A percentile compares a stretch with the other conserved stretches of the same genome.
These are phyloP conservation scores for Cyclophora albipunctata DNA, from an alignment of 2,888 invertebrate genomes.

Conservation along the genomic window DNA sequence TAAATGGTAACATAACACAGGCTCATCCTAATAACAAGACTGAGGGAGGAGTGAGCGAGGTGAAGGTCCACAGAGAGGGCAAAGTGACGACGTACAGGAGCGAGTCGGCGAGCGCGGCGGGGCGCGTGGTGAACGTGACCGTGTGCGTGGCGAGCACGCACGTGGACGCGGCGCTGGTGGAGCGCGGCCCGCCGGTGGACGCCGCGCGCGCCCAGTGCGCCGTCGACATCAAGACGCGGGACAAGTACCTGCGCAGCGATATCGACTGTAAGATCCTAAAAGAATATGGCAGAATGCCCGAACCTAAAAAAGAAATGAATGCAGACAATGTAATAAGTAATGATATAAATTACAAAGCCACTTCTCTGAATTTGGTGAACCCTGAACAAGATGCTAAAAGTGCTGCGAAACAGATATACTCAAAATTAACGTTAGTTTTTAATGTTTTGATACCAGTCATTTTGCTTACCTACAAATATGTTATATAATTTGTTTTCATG, in stretches of 20 bases:
- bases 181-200: constrained; percentile 42
- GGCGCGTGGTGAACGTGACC: constrained; percentile 25
- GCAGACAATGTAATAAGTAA: too few species aligned
- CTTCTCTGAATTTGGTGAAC: constrained; percentile 5
- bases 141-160: constrained; percentile 33
- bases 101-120: too few species aligned
- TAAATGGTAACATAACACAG: too few species aligned
- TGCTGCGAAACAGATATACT: too few species aligned
- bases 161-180: constrained; percentile 43
- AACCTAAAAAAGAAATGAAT: constrained; percentile 28
- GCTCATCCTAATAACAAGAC: too few species aligned
- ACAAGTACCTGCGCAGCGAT: constrained; percentile 32
- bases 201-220: constrained; percentile 42
- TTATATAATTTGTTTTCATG: too few species aligned
- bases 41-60: too few species aligned
- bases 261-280: constrained; percentile 49
- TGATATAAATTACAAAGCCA: constrained; percentile 4
- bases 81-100: too few species aligned
- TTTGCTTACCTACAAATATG: too few species aligned
- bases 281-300: constrained; percentile 49
- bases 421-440: too few species aligned
- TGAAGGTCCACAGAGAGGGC: too few species aligned
- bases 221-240: constrained; percentile 48
- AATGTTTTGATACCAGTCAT: too few species aligned
- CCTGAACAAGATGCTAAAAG: background rate